A percentile compares a stretch with the other conserved stretches of the same genome.
Conservation (phyloP, 2,888 invertebrate genomes). For the Dynastes maya region DNA sequence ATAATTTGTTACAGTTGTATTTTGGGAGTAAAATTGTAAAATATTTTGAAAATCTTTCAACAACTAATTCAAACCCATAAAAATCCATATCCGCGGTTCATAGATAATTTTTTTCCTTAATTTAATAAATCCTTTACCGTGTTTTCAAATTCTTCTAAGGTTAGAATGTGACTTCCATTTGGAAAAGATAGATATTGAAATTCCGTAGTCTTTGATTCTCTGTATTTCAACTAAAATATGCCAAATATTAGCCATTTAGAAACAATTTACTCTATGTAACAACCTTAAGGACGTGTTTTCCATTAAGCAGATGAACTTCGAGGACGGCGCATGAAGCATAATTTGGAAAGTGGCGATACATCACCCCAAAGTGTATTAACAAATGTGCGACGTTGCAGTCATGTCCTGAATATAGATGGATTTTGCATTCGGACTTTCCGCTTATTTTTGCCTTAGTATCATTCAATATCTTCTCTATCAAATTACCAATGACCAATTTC, state of each 20-base stretch:
- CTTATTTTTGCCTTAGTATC: constrained; percentile 16
- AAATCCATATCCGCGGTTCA: no score
- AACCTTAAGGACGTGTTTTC: constrained; percentile 21
- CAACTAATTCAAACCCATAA: no score
- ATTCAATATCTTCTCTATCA: constrained; percentile 28
- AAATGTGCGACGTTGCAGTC: constrained; percentile 30
- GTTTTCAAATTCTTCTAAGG: constrained; percentile 18
- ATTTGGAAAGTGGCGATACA: constrained; percentile 29
- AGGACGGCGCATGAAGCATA: constrained; percentile 33
- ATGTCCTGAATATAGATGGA: constrained; percentile 43
- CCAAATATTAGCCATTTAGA: neutral
- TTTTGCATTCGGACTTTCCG: constrained; percentile 22
- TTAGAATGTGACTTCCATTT: constrained; percentile 3
- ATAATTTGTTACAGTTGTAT: no score
- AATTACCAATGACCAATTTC: constrained; percentile 5
- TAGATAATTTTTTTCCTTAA: neutral
- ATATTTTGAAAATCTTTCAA: no score
- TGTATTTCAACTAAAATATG: constrained; percentile 19
- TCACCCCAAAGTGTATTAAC: constrained; percentile 8
- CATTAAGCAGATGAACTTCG: constrained; percentile 28
- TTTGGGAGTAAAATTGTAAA: no score
- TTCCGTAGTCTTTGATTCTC: constrained; percentile 6
- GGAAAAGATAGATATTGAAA: constrained; percentile 7
- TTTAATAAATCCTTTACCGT: neutral
- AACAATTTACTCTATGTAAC: neutral